These are phyloP conservation scores for Glaucopsyche alexis DNA, from an alignment of 2,888 invertebrate genomes.

Conservation along the genomic window DNA sequence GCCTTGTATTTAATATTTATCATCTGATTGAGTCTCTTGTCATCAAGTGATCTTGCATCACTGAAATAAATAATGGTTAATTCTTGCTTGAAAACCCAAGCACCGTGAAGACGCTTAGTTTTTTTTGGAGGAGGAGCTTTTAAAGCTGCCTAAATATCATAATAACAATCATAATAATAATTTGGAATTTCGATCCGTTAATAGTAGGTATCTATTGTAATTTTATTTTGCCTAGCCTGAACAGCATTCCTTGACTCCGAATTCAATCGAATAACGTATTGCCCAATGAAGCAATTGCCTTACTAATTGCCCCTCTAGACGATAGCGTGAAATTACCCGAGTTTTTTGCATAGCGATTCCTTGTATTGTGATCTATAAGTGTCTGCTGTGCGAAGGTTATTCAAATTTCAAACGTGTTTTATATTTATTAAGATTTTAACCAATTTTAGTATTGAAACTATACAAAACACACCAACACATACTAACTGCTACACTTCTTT, in stretches of 20 bases:
- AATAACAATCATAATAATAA: too few relatives aligned
- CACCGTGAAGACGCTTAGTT: too few relatives aligned
- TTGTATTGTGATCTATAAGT: not conserved
- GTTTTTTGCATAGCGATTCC: not conserved
- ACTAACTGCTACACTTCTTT: too few relatives aligned
- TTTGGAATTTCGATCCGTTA: too few relatives aligned
- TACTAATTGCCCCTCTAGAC: not conserved
- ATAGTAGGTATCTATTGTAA: not conserved
- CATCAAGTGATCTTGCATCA: too few relatives aligned
- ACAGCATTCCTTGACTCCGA: not conserved
- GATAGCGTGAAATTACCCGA: not conserved
- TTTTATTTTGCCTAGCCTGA: not conserved
- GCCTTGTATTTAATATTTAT: too few relatives aligned
- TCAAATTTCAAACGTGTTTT: not conserved
- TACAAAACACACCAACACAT: too few relatives aligned
- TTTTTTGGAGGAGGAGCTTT: too few relatives aligned
- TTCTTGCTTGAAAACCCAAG: too few relatives aligned
- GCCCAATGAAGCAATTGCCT: not conserved
- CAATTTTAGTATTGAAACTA: not conserved
- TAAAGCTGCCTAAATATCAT: too few relatives aligned
- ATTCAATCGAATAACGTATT: slow-evolving; percentile 3
- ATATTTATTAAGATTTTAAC: not conserved
- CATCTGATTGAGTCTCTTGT: too few relatives aligned
- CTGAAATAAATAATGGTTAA: too few relatives aligned
- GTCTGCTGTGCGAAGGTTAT: not conserved